Percentiles rank a stretch among this genome's conserved stretches.
Conservation (phyloP, 2,113 vertebrate genomes). For the Arizona elegans region DNA sequence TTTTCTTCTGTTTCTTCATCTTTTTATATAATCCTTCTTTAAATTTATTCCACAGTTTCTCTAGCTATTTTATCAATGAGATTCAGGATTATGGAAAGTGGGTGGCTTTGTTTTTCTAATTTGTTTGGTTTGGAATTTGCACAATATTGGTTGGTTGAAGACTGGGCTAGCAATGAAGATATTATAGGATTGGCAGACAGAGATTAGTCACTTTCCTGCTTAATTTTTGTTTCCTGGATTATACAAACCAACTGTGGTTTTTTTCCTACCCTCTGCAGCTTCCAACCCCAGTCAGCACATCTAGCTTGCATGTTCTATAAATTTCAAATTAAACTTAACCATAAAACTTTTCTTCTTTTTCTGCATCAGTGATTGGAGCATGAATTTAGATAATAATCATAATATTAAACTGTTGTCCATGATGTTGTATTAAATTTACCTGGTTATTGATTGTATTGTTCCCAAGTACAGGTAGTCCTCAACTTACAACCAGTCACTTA, state of each 20-base stretch:
- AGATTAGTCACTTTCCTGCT: not conserved
- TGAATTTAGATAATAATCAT: not conserved
- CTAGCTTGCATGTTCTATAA: not conserved
- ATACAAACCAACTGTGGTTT: not conserved
- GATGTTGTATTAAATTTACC: not conserved
- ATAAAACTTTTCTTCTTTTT: not conserved
- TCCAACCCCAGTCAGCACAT: not conserved
- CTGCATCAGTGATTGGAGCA: not conserved
- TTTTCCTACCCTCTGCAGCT: not conserved
- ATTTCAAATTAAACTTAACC: not conserved
- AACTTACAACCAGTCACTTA: not conserved
- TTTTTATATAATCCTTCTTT: not conserved
- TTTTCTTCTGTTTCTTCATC: not conserved
- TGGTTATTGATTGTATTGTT: not conserved
- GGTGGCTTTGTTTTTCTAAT: not conserved
- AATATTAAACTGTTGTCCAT: not conserved
- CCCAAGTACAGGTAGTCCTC: not conserved
- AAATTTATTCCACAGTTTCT: not conserved
- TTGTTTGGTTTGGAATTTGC: not conserved
- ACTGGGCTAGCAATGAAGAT: not conserved
- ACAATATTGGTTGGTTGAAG: not conserved
- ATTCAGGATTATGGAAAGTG: not conserved
- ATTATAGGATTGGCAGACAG: not conserved
- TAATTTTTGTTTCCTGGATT: not conserved
- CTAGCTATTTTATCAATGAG: not conserved